phyloP scores from a whole-genome alignment of 2,797 vertebrate species.

The Lophius americanus region DNA sequence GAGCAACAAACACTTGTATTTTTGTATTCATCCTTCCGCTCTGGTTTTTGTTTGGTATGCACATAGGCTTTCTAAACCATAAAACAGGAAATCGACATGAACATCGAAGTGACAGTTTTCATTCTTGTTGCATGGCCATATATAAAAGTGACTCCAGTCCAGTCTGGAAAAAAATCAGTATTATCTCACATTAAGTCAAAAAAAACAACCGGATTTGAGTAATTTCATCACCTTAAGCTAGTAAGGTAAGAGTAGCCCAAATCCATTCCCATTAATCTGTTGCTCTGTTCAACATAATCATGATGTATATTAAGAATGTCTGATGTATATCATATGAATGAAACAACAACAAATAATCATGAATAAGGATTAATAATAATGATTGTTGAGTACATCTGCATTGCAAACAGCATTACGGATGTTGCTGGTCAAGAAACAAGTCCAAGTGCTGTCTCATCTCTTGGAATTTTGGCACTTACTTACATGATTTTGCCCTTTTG shows the following conservation, averaged over 20 bases:
- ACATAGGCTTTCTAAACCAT: no score
- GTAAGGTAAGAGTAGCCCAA: background rate
- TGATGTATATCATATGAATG: background rate
- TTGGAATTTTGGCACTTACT: background rate
- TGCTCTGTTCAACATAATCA: slow-evolving; percentile 9
- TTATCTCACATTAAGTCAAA: no score
- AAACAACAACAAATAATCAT: slow-evolving; percentile 2
- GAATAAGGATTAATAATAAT: slow-evolving; percentile 12
- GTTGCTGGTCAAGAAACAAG: background rate
- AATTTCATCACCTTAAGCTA: no score
- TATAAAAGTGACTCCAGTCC: no score
- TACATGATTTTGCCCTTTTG: background rate
- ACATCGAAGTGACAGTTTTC: no score
- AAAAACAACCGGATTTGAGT: no score
- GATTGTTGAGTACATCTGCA: background rate
- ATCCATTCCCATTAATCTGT: background rate
- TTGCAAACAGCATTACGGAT: background rate
- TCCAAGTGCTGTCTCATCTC: background rate
- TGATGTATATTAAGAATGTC: slow-evolving; percentile 3
- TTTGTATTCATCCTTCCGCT: no score
- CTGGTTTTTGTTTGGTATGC: no score
- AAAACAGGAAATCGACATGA: no score
- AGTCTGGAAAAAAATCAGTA: no score
- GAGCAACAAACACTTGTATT: no score
- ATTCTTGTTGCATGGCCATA: no score